A percentile compares a stretch with the other conserved stretches of the same genome.
phyloP scores from a whole-genome alignment of 1,140 invertebrate species.

The Lepidurus couesii region DNA sequence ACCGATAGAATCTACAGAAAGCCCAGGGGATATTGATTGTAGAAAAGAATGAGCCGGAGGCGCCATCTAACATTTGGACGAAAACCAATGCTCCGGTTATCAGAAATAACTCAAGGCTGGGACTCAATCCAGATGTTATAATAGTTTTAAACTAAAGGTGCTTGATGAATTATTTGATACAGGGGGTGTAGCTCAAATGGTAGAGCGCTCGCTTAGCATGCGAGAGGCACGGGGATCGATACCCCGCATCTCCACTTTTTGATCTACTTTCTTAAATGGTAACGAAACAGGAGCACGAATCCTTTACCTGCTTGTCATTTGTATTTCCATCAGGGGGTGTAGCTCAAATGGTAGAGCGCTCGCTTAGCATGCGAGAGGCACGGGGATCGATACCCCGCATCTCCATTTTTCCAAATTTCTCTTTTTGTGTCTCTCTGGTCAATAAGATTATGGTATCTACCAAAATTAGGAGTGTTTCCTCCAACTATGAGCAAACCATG shows the following conservation, averaged over 20 bases:
- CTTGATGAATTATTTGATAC: background rate
- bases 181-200: slow-evolving; percentile 75
- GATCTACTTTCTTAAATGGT: background rate
- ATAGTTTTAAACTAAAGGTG: background rate
- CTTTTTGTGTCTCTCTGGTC: no score
- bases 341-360: slow-evolving; percentile 82
- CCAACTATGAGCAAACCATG: no score
- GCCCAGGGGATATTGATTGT: no score
- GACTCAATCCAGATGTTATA: no score
- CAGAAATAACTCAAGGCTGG: no score
- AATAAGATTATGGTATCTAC: no score
- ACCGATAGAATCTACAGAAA: no score
- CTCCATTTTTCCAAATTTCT: slow-evolving; percentile 45
- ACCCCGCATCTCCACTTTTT: slow-evolving; percentile 61
- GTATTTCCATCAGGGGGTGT: slow-evolving; percentile 52
- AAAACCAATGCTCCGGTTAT: no score
- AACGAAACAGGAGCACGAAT: background rate
- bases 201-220: slow-evolving; percentile 83
- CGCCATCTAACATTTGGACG: no score
- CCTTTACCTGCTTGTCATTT: background rate
- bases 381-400: slow-evolving; percentile 74
- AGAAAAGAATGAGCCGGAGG: no score
- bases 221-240: slow-evolving; percentile 79
- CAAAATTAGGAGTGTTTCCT: no score
- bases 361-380: slow-evolving; percentile 81